Percentiles rank a stretch among this genome's conserved stretches.
phyloP scores from a whole-genome alignment of 2,888 invertebrate genomes.

The Aphidoletes aphidimyza region DNA sequence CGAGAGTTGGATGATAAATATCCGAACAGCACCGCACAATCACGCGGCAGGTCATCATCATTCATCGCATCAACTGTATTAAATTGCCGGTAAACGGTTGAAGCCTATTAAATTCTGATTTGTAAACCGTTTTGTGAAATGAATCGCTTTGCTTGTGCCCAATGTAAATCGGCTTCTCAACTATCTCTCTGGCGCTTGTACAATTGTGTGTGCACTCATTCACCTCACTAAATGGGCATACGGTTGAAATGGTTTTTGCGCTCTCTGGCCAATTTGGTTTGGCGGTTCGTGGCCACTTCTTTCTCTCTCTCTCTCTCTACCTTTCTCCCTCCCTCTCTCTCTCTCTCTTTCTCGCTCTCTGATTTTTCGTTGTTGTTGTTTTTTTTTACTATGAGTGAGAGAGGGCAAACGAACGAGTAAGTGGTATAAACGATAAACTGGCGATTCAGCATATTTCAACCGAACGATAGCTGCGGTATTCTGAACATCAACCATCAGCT shows the following conservation, averaged over 20 bases:
- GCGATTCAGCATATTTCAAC: conserved; percentile 40
- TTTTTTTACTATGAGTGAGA: no score
- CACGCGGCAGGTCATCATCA: conserved; percentile 49
- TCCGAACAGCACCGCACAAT: neutral
- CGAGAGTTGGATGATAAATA: neutral
- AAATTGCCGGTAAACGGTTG: conserved; percentile 51
- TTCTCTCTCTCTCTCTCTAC: neutral
- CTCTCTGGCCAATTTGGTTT: conserved; percentile 40
- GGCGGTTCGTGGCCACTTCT: neutral
- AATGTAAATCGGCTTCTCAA: conserved; percentile 9
- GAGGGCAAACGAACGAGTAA: no score
- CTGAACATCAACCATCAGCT: neutral
- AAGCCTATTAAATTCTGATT: conserved; percentile 51
- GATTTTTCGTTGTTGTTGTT: no score
- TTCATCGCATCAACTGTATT: conserved; percentile 51
- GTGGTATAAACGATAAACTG: conserved; percentile 16
- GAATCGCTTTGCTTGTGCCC: conserved; percentile 15
- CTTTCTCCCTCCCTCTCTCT: neutral
- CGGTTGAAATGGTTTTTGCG: conserved; percentile 1
- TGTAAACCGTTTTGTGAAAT: conserved; percentile 45
- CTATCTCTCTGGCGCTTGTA: neutral
- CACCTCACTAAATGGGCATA: conserved; percentile 48
- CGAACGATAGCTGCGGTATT: conserved; percentile 41
- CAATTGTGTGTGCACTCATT: conserved; percentile 39
- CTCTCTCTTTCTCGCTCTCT: no score